Evolutionary conservation across 2,888 invertebrate species (phyloP), one percentile per base, ranked within the genome.

Genomic region (Scelioninae gen. 2): DNA sequence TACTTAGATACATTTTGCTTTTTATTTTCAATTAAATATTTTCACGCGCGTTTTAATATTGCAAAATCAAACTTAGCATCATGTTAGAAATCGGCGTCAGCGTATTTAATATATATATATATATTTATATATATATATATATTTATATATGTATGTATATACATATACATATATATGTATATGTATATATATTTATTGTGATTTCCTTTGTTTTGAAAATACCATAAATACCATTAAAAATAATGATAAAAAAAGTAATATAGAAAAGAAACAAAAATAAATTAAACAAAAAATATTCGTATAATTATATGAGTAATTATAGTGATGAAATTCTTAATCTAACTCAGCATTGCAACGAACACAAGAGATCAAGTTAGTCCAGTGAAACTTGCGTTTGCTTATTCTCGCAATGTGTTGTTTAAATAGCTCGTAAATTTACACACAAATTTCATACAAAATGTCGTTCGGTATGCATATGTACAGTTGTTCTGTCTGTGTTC

Each of bases 51-150:
- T 18, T 52, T 52, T 50, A 31, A 11, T 46, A 57, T 57, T 60
- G 60, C 52, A 45, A 64, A 68, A 37, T 65, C 18, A 18, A 50
- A 63, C 63, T 53, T 45, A 43, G 69, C 69, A 70, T 70, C 63
- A 70, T 70, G 69, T 69, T 61, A 53, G 61, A 61, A 53, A 15
- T 61, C 61, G 69, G 69, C 61, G 22, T n/a, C n/a, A n/a, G n/a
- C n/a, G n/a, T n/a, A n/a, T n/a, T n/a, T n/a, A n/a, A n/a, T n/a
- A n/a, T n/a, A n/a, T n/a, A n/a, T n/a, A n/a, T n/a, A n/a, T n/a
- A n/a, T n/a, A n/a, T n/a, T n/a, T n/a, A n/a, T n/a, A n/a, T n/a
- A n/a, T n/a, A n/a, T n/a, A n/a, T n/a, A n/a, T n/a, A n/a, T n/a
- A n/a, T n/a, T n/a, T n/a, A n/a, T n/a, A n/a, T n/a, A n/a, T n/a